A percentile compares a stretch with the other conserved stretches of the same genome.
These are phyloP conservation scores for Phalacrocorax brasilianus DNA, from an alignment of 2,113 vertebrate species.

Conservation along the genomic window DNA sequence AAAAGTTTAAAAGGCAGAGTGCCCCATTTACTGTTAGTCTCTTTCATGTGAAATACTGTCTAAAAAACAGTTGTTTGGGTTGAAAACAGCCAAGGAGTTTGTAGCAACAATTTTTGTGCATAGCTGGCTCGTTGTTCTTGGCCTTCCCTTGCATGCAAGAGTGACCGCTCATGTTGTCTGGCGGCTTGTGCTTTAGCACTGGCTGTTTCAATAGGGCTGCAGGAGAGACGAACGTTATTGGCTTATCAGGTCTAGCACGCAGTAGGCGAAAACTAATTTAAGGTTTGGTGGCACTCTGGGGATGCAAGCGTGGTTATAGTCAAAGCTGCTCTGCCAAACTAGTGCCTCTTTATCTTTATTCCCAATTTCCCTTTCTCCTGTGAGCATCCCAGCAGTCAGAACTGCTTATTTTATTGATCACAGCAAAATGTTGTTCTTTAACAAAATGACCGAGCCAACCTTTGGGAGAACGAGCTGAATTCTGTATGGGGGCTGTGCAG, in stretches of 20 bases:
- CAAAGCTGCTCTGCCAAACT: not conserved
- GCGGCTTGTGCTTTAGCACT: not conserved
- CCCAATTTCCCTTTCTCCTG: not conserved
- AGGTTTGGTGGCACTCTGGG: not conserved
- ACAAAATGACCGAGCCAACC: not conserved
- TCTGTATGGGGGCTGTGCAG: not conserved
- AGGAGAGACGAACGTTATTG: fast-evolving
- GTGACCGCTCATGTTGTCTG: fast-evolving
- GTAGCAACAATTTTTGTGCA: not conserved
- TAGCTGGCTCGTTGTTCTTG: not conserved
- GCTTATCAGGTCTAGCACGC: not conserved
- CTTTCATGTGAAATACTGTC: too few relatives aligned
- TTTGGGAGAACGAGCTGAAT: not conserved
- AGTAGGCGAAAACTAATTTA: not conserved
- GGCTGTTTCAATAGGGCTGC: not conserved
- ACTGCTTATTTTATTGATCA: not conserved
- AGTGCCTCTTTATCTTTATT: not conserved
- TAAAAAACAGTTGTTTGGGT: not conserved
- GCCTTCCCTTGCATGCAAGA: fast-evolving
- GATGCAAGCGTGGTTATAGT: not conserved
- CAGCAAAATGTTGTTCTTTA: not conserved
- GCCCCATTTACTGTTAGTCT: not conserved
- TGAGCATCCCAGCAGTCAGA: not conserved
- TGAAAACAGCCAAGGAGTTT: not conserved
- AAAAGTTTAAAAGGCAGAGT: not conserved